These are phyloP conservation scores for Oenanthe oenanthe DNA, from an alignment of 2,113 vertebrate genomes.

Conservation along the genomic window DNA sequence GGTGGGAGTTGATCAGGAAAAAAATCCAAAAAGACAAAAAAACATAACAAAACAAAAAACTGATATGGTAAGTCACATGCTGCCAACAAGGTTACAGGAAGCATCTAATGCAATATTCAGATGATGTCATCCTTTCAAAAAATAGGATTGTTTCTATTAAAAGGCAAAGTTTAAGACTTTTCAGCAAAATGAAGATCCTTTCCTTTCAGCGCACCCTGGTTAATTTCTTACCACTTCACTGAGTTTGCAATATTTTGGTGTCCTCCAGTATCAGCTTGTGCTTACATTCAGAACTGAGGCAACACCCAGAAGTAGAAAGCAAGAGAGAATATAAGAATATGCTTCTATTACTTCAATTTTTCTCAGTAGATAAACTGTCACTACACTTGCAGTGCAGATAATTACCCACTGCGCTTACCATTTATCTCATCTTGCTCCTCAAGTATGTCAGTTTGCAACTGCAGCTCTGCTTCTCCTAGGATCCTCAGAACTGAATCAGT, in stretches of 20 bases:
- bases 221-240: neutral
- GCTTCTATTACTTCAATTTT: neutral
- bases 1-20: neutral
- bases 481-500: conserved; percentile 84
- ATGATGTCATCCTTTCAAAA: neutral
- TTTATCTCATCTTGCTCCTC: conserved; percentile 63
- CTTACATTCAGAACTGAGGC: neutral
- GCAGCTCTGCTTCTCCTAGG: conserved; percentile 87
- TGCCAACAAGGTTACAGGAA: neutral
- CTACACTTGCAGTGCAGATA: neutral
- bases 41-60: neutral
- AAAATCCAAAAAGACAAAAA: neutral
- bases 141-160: neutral
- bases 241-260: neutral
- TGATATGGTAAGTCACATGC: neutral
- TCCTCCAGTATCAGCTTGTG: neutral
- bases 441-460: conserved; percentile 84
- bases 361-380: neutral
- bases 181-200: neutral
- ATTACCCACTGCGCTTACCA: conserved; percentile 61
- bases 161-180: neutral
- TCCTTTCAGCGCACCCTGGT: neutral
- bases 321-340: neutral
- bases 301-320: neutral
- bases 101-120: neutral